phyloP scores from a whole-genome alignment of 53 echinoderm and acorn worm genomes.

The Holothuria leucospilota region DNA sequence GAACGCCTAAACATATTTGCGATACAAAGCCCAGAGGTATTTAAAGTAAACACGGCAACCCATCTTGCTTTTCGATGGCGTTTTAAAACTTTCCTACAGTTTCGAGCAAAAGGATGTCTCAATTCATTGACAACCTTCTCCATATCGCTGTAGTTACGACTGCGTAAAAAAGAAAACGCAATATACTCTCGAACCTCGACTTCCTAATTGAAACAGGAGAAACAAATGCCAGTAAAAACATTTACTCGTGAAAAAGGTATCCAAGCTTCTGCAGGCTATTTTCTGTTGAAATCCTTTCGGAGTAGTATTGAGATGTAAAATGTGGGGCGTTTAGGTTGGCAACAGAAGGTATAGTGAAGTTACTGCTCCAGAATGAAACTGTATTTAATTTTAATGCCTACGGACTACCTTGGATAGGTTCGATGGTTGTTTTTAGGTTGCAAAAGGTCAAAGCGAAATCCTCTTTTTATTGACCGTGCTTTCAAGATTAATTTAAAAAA shows the following conservation, averaged over 20 bases:
- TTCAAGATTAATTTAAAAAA: too few species aligned
- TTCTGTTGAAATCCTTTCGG: constrained; percentile 26
- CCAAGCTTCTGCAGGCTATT: constrained; percentile 22
- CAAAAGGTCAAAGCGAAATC: too few species aligned
- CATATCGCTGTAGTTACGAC: constrained; percentile 15
- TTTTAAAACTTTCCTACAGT: too few species aligned
- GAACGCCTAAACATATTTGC: constrained; percentile 37
- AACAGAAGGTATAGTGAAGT: too few species aligned
- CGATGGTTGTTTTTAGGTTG: too few species aligned
- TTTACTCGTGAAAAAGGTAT: constrained; percentile 38
- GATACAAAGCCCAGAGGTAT: constrained; percentile 37
- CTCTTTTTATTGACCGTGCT: too few species aligned
- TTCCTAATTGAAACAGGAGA: constrained; percentile 31
- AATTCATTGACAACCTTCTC: constrained; percentile 13
- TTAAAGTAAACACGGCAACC: constrained; percentile 20
- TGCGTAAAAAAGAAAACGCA: too few species aligned
- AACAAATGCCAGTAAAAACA: constrained; percentile 24
- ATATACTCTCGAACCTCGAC: not conserved
- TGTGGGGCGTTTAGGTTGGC: constrained; percentile 13
- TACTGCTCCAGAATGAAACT: too few species aligned
- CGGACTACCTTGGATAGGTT: too few species aligned
- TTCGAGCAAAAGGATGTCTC: too few species aligned
- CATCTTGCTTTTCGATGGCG: not conserved
- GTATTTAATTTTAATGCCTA: too few species aligned
- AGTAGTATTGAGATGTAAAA: constrained; percentile 19